Evolutionary conservation across 2,113 vertebrate genomes (phyloP).

Genomic region (Ophthalmolycus amberensis): DNA sequence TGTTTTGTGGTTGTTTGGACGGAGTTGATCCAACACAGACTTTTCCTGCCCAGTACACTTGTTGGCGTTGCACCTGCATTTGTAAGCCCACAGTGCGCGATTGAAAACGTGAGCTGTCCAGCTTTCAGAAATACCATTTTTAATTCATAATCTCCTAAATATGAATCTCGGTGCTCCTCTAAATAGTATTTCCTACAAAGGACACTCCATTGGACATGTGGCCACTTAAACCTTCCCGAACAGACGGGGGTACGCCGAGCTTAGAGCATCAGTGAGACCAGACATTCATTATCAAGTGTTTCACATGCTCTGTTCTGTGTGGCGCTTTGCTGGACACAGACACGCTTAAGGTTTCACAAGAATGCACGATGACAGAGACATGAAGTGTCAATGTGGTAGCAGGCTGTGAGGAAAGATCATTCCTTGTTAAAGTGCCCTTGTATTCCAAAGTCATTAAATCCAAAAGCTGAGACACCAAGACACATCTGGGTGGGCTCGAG

Average conservation of each 20-base stretch:
- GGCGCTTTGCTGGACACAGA: background rate
- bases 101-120: slow-evolving; percentile 38
- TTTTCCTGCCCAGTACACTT: slow-evolving; percentile 51
- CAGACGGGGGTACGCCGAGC: background rate
- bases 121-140: slow-evolving; percentile 8
- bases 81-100: slow-evolving; percentile 44
- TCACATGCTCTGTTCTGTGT: background rate
- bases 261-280: background rate
- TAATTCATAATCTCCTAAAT: slow-evolving; percentile 32
- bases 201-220: background rate
- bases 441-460: slow-evolving; percentile 7
- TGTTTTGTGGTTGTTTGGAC: slow-evolving; percentile 66
- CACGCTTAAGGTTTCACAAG: background rate
- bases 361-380: background rate
- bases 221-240: background rate
- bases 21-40: slow-evolving; percentile 54
- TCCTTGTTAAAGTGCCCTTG: background rate
- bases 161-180: background rate
- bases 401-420: background rate
- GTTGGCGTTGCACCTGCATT: slow-evolving; percentile 63
- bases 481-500: background rate
- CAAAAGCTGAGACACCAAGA: background rate
- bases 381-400: background rate
- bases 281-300: background rate
- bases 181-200: slow-evolving; percentile 6